Percentiles rank a stretch among this genome's conserved stretches.
Conservation (phyloP, 2,113 vertebrate species). For the Orycteropus afer region DNA sequence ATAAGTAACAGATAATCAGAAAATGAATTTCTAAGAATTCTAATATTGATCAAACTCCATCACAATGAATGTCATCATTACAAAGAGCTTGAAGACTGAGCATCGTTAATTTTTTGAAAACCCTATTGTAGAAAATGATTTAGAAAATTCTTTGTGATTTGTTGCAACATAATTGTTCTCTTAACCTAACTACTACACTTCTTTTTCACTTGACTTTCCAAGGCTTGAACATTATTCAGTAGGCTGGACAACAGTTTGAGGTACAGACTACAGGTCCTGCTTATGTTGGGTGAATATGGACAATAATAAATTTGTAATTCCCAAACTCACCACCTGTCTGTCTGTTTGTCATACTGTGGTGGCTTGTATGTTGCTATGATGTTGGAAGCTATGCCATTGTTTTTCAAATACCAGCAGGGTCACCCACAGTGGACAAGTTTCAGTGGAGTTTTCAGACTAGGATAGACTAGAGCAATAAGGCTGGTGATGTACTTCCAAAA, state of each 20-base stretch:
- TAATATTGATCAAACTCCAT: not conserved
- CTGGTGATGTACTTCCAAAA: not conserved
- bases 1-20: conserved; percentile 31
- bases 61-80: not conserved
- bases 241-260: not conserved
- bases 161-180: not conserved
- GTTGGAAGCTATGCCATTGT: not conserved
- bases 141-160: not conserved
- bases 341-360: not conserved
- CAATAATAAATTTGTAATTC: not conserved
- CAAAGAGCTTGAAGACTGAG: not conserved
- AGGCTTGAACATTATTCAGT: not conserved
- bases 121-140: not conserved
- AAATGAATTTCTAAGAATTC: conserved; percentile 9
- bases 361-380: not conserved
- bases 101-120: not conserved
- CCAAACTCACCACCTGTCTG: not conserved
- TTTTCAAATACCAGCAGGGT: not conserved
- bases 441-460: not conserved
- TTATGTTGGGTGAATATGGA: not conserved
- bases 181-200: not conserved
- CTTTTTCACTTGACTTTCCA: not conserved
- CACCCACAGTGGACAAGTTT: not conserved
- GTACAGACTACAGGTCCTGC: not conserved
- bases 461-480: not conserved